Evolutionary conservation across 2,113 vertebrate genomes (phyloP).

Genomic region (Erinaceus europaeus): DNA sequence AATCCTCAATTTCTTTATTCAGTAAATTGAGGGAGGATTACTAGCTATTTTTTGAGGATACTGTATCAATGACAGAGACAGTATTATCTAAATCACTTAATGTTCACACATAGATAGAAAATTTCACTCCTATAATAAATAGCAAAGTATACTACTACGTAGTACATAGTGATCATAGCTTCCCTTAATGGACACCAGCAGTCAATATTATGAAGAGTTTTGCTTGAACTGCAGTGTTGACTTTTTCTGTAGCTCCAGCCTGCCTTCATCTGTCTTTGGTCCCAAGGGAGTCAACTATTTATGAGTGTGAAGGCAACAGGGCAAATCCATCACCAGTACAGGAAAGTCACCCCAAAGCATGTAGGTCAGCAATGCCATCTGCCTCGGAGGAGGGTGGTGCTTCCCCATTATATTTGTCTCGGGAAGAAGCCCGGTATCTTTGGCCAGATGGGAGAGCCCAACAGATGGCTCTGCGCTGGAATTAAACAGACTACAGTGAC

Average conservation of each 20-base stretch:
- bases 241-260: neutral
- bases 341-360: neutral
- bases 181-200: neutral
- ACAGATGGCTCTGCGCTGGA: neutral
- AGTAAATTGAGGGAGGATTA: neutral
- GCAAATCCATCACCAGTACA: neutral
- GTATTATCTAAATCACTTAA: neutral
- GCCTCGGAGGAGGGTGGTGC: no score
- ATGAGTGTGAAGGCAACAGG: neutral
- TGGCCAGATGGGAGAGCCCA: neutral
- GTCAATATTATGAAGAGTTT: neutral
- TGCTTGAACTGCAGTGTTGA: neutral
- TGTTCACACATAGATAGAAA: neutral
- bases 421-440: neutral
- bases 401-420: neutral
- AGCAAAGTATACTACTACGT: neutral
- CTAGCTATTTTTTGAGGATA: neutral
- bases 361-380: neutral
- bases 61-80: neutral
- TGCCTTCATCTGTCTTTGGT: neutral
- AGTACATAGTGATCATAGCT: neutral
- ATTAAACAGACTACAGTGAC: neutral
- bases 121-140: neutral
- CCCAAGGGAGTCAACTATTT: neutral
- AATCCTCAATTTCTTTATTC: neutral